These are phyloP conservation scores for Pyrochroa serraticornis DNA, from an alignment of 2,888 invertebrate genomes.

Conservation along the genomic window DNA sequence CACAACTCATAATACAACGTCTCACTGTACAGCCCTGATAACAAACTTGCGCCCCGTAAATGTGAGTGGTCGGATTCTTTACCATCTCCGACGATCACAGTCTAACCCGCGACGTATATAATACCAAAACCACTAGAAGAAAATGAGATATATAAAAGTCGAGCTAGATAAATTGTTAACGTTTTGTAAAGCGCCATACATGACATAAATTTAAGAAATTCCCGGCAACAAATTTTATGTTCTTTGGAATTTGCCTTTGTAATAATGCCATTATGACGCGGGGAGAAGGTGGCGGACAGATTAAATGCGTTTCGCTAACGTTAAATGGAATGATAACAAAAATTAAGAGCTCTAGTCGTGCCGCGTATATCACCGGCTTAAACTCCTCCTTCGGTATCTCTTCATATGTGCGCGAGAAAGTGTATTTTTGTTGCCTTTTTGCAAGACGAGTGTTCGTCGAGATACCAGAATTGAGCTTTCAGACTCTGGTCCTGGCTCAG, in stretches of 20 bases:
- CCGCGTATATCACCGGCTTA: constrained; percentile 43
- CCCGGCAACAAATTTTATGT: constrained; percentile 30
- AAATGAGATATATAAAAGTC: constrained; percentile 54
- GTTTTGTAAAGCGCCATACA: constrained; percentile 52
- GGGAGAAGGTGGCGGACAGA: constrained; percentile 13
- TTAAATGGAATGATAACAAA: constrained; percentile 40
- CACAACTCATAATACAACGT: constrained; percentile 40
- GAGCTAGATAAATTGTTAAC: constrained; percentile 54
- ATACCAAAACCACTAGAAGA: constrained; percentile 47
- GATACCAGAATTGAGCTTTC: constrained; percentile 38
- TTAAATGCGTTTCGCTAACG: constrained; percentile 22
- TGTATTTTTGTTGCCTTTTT: constrained; percentile 41
- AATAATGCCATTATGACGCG: constrained; percentile 30
- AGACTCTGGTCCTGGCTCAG: constrained; percentile 22
- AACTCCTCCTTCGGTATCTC: constrained; percentile 36
- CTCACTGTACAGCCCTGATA: constrained; percentile 43
- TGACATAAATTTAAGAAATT: constrained; percentile 37
- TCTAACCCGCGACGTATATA: constrained; percentile 38
- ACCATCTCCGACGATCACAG: constrained; percentile 34
- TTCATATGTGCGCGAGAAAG: constrained; percentile 33
- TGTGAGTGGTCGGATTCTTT: constrained; percentile 30
- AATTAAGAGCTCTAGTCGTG: constrained; percentile 42
- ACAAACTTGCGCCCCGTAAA: constrained; percentile 35
- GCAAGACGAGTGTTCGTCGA: constrained; percentile 40
- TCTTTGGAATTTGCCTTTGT: constrained; percentile 34